A percentile compares a stretch with the other conserved stretches of the same genome.
Conservation (phyloP, 2,113 vertebrate genomes). For the Mionectes macconnelli region DNA sequence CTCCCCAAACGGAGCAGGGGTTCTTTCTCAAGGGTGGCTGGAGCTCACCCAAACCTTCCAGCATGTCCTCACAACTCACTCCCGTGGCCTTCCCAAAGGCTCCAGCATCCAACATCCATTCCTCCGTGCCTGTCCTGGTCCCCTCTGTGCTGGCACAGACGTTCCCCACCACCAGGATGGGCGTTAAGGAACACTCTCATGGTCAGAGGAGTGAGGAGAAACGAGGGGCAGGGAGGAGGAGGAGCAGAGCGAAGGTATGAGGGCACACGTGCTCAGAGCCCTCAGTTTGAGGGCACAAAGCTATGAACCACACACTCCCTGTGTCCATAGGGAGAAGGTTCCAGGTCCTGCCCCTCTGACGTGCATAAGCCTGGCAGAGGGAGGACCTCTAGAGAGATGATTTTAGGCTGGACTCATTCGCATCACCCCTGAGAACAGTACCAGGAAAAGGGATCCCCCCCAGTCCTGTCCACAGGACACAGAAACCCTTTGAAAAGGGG, state of each 20-base stretch:
- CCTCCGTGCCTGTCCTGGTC: background rate
- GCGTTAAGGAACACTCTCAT: background rate
- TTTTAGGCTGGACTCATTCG: background rate
- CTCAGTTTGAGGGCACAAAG: background rate
- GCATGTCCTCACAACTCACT: background rate
- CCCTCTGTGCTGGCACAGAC: accelerated
- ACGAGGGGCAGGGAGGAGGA: background rate
- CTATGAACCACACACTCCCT: background rate
- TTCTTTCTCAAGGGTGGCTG: background rate
- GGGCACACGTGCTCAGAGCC: accelerated
- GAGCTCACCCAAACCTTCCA: background rate
- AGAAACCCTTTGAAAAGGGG: background rate
- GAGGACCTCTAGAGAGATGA: background rate
- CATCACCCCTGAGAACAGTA: accelerated
- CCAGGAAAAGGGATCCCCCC: background rate
- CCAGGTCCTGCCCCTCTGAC: background rate
- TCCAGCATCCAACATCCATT: background rate
- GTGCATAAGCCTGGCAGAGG: background rate
- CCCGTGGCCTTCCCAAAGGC: background rate
- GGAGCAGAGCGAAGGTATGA: background rate
- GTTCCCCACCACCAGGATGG: background rate
- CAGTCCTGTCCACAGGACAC: background rate
- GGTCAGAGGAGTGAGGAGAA: background rate
- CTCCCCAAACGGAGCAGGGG: background rate
- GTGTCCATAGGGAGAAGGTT: background rate